Evolutionary conservation across 2,797 vertebrate genomes (phyloP).

Genomic region (Poecilia picta): DNA sequence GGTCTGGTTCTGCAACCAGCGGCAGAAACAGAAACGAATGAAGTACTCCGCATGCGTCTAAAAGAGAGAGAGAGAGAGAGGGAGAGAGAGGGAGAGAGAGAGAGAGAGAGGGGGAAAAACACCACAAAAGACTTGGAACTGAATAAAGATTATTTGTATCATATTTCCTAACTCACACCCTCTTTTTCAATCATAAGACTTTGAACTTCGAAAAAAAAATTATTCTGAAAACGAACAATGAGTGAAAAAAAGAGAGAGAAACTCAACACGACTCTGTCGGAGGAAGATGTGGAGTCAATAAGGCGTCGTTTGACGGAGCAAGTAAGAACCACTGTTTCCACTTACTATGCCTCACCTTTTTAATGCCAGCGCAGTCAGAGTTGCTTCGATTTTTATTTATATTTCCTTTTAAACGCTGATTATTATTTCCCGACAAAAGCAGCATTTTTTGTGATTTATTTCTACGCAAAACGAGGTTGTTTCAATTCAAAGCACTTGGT

Average conservation of each 20-base stretch:
- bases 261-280: slow-evolving; percentile 63
- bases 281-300: slow-evolving; percentile 79
- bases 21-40: slow-evolving; percentile 99
- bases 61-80: slow-evolving; percentile 45
- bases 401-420: slow-evolving; percentile 58
- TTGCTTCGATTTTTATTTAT: slow-evolving; percentile 57
- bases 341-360: slow-evolving; percentile 77
- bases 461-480: slow-evolving; percentile 36
- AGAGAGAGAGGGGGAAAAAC: background rate
- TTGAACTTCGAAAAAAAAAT: slow-evolving; percentile 77
- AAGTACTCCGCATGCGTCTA: slow-evolving; percentile 96
- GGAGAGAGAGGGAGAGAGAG: too few relatives aligned
- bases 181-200: slow-evolving; percentile 81
- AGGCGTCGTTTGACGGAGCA: slow-evolving; percentile 85
- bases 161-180: slow-evolving; percentile 82
- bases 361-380: slow-evolving; percentile 66
- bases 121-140: slow-evolving; percentile 75
- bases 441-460: slow-evolving; percentile 29
- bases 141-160: slow-evolving; percentile 83
- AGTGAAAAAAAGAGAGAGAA: slow-evolving; percentile 76
- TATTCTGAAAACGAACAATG: slow-evolving; percentile 71
- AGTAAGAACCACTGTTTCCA: slow-evolving; percentile 92
- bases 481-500: slow-evolving; percentile 74
- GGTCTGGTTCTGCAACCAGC: slow-evolving; percentile 99
- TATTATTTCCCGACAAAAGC: slow-evolving; percentile 41